These are phyloP conservation scores for Pilophorus perplexus DNA, from an alignment of 2,888 invertebrate genomes.

Conservation along the genomic window DNA sequence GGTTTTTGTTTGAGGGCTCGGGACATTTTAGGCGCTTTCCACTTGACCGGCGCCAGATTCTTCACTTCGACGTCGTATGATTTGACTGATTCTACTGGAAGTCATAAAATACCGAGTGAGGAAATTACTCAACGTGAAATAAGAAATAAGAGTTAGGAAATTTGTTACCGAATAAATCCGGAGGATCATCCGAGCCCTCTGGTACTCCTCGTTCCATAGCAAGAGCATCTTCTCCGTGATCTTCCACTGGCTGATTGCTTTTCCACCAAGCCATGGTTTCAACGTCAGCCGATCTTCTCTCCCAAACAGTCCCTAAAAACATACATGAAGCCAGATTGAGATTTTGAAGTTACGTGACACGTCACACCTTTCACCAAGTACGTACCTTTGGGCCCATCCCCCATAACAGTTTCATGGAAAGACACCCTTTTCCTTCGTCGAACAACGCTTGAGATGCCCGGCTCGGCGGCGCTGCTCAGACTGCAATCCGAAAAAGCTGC, in stretches of 20 bases:
- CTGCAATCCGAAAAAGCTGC: slow-evolving; percentile 21
- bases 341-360: slow-evolving; percentile 4
- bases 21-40: slow-evolving; percentile 15
- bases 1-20: too few relatives aligned
- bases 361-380: background rate
- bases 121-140: too few relatives aligned
- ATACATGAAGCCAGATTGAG: background rate
- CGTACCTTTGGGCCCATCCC: slow-evolving; percentile 40
- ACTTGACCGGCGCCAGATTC: background rate
- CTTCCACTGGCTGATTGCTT: slow-evolving; percentile 21
- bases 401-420: slow-evolving; percentile 46
- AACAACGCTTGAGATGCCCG: slow-evolving; percentile 39
- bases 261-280: slow-evolving; percentile 41
- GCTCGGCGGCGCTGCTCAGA: slow-evolving; percentile 22
- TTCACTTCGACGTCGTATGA: too few relatives aligned
- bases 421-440: slow-evolving; percentile 46
- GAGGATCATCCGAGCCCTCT: slow-evolving; percentile 44
- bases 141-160: too few relatives aligned
- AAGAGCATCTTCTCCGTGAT: slow-evolving; percentile 41
- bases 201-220: slow-evolving; percentile 43
- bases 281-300: slow-evolving; percentile 34
- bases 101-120: background rate
- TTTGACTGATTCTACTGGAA: too few relatives aligned
- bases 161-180: too few relatives aligned
- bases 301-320: slow-evolving; percentile 32